phyloP scores from a whole-genome alignment of 2,888 invertebrate genomes.

The Caenorhabditis japonica region DNA sequence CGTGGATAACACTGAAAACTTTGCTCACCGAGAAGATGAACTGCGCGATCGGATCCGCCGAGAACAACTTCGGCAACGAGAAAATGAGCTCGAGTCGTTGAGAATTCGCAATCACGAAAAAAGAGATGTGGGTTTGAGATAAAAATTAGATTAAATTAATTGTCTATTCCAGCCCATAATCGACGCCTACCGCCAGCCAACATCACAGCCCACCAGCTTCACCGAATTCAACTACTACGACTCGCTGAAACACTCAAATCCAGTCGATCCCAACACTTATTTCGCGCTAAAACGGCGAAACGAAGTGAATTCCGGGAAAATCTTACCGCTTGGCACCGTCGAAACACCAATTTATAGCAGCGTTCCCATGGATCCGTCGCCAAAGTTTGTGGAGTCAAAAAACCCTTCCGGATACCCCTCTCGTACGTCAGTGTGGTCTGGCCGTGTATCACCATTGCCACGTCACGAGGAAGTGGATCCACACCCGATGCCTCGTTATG shows the following conservation, averaged over 20 bases:
- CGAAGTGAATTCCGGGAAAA: conserved; percentile 22
- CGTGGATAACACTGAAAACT: background rate
- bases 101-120: conserved; percentile 30
- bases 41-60: conserved; percentile 36
- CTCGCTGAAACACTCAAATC: conserved; percentile 32
- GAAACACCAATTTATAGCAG: conserved; percentile 3
- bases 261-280: conserved; percentile 9
- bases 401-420: conserved; percentile 7
- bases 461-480: conserved; percentile 23
- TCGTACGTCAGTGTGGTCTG: conserved; percentile 9
- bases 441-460: conserved; percentile 16
- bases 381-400: background rate
- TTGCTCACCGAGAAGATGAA: conserved; percentile 37
- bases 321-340: background rate
- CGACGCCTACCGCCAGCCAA: conserved; percentile 24
- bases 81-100: conserved; percentile 29
- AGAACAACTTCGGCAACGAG: conserved; percentile 27
- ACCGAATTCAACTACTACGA: conserved; percentile 49
- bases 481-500: conserved; percentile 35
- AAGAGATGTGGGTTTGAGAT: conserved; percentile 14
- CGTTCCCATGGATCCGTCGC: conserved; percentile 19
- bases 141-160: no score
- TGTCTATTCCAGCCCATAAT: conserved; percentile 44
- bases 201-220: conserved; percentile 4
- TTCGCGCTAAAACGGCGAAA: conserved; percentile 3